These are phyloP conservation scores for Lepetodrilus schrolli DNA, from an alignment of 2,888 invertebrate species.

Conservation along the genomic window DNA sequence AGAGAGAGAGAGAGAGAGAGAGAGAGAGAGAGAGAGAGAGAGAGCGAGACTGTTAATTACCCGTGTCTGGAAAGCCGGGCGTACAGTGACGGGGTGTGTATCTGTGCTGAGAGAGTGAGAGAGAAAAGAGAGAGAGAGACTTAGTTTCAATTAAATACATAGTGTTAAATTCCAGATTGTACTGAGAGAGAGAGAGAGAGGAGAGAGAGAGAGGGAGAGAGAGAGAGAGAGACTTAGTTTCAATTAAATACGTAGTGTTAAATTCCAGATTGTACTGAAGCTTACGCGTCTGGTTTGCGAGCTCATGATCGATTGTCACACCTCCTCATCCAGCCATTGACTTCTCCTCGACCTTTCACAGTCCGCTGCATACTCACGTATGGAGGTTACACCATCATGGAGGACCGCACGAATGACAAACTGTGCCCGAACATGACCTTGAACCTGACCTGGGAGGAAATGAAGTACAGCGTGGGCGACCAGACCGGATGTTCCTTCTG, in stretches of 20 bases:
- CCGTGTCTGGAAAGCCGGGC: too few species aligned
- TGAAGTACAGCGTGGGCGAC: neutral
- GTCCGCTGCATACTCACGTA: neutral
- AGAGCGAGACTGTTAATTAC: too few species aligned
- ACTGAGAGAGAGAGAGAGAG: too few species aligned
- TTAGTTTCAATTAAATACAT: too few species aligned
- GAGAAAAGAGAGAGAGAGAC: too few species aligned
- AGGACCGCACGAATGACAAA: neutral
- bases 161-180: neutral
- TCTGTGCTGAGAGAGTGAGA: too few species aligned
- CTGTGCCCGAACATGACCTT: neutral
- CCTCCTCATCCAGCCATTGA: neutral
- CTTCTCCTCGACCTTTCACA: neutral
- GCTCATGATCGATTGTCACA: neutral
- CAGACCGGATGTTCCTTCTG: neutral
- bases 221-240: too few species aligned
- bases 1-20: too few species aligned
- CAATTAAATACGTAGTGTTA: neutral
- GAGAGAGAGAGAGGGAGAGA: too few species aligned
- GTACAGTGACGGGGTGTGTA: too few species aligned
- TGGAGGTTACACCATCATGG: conserved; percentile 1
- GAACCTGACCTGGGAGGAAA: neutral
- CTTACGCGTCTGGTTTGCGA: neutral
- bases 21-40: too few species aligned
- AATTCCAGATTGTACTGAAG: neutral